These are phyloP conservation scores for Andrena hattorfiana DNA, from an alignment of 2,888 invertebrate genomes.

Conservation along the genomic window DNA sequence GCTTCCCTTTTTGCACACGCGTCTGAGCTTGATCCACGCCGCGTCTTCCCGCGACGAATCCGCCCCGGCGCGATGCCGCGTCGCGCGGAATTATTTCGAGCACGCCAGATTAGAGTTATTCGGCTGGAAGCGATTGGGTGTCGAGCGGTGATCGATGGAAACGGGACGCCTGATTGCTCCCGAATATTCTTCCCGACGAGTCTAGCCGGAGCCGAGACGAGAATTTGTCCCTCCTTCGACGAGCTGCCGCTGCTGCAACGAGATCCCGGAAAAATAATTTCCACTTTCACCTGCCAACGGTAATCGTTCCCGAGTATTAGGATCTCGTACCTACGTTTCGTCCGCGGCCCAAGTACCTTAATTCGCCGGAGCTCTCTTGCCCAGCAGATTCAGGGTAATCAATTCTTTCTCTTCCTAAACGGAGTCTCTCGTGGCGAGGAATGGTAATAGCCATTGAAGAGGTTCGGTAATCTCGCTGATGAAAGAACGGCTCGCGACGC, in stretches of 20 bases:
- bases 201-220: constrained; percentile 19
- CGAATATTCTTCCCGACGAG: constrained; percentile 41
- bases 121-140: constrained; percentile 45
- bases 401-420: background rate
- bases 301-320: background rate
- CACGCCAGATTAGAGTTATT: constrained; percentile 61
- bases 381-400: background rate
- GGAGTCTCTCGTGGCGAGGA: background rate
- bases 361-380: no score
- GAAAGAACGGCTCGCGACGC: constrained; percentile 25
- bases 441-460: constrained; percentile 3
- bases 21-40: constrained; percentile 29
- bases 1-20: constrained; percentile 14
- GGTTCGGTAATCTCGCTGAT: constrained; percentile 20
- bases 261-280: constrained; percentile 1
- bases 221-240: constrained; percentile 7
- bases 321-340: background rate
- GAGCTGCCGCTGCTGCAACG: background rate
- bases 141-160: constrained; percentile 55
- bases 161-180: constrained; percentile 37
- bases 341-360: no score
- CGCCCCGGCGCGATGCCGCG: background rate
- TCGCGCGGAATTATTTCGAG: constrained; percentile 53
- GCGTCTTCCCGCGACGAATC: constrained; percentile 22
- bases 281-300: background rate